Conservation (phyloP, 2,888 invertebrate species). For the Neoaliturus tenellus region DNA sequence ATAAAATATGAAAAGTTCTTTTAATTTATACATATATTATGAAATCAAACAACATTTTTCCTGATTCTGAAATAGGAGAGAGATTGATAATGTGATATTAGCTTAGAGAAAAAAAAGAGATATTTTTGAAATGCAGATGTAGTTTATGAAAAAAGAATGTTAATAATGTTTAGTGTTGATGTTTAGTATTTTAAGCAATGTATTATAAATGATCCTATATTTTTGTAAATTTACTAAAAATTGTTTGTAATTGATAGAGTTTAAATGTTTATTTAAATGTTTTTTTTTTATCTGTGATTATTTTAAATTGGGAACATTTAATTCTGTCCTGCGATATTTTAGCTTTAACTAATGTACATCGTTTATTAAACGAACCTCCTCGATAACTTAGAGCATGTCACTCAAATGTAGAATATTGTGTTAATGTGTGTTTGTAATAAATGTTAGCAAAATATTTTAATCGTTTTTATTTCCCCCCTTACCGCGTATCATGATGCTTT, state of each 20-base stretch:
- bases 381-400: not conserved
- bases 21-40: not conserved
- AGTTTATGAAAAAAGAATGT: not conserved
- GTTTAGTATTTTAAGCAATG: not conserved
- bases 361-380: not conserved
- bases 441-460: not conserved
- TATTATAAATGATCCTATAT: not conserved
- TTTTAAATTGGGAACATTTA: no score
- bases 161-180: not conserved
- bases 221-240: slow-evolving; percentile 6
- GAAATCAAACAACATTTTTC: not conserved
- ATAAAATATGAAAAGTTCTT: not conserved
- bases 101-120: not conserved
- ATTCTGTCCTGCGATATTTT: no score
- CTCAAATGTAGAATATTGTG: not conserved
- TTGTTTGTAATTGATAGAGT: not conserved
- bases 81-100: slow-evolving; percentile 37
- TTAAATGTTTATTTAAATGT: not conserved
- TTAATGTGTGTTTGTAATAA: slow-evolving; percentile 1
- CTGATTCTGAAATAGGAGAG: not conserved
- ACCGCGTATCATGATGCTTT: no score
- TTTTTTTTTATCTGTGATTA: no score
- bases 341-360: not conserved
- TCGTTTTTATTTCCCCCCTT: no score
- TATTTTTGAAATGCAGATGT: not conserved